phyloP scores from a whole-genome alignment of 2,797 vertebrate species.

The Sphenodon punctatus region DNA sequence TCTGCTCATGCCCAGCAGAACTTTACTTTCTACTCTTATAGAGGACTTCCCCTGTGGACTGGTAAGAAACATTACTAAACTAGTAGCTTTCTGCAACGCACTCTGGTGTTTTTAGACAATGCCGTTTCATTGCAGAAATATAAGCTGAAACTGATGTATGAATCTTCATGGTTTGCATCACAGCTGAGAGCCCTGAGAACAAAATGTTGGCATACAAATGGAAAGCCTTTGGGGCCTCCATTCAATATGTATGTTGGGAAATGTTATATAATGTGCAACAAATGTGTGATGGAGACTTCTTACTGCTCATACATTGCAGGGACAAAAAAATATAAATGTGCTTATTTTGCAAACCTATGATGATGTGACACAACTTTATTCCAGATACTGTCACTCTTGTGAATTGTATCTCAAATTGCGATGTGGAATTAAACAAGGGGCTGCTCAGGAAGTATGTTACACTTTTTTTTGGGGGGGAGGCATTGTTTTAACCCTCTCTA shows the following conservation, averaged over 20 bases:
- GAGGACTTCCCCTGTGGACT: slow-evolving; percentile 8
- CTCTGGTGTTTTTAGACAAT: slow-evolving; percentile 12
- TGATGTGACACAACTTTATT: background rate
- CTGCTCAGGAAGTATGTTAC: too few relatives aligned
- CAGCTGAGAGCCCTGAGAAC: background rate
- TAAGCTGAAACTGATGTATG: background rate
- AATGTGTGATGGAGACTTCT: background rate
- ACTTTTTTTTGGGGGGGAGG: too few relatives aligned
- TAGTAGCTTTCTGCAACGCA: background rate
- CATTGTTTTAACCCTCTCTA: too few relatives aligned
- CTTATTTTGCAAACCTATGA: background rate
- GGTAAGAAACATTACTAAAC: slow-evolving; percentile 17
- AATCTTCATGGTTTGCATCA: background rate
- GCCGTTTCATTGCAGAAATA: background rate
- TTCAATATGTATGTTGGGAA: background rate
- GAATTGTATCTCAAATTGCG: background rate
- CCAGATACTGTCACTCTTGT: background rate
- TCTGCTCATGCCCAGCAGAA: slow-evolving; percentile 43
- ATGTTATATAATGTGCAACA: background rate
- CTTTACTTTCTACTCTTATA: slow-evolving; percentile 47
- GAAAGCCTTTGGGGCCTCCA: background rate
- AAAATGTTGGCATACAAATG: background rate
- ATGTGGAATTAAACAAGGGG: background rate
- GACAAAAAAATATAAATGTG: background rate
- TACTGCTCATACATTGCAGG: background rate